phyloP scores from a whole-genome alignment of 30 jellyfish, hydroid and myxozoan genomes.

The Aurelia aurita region DNA sequence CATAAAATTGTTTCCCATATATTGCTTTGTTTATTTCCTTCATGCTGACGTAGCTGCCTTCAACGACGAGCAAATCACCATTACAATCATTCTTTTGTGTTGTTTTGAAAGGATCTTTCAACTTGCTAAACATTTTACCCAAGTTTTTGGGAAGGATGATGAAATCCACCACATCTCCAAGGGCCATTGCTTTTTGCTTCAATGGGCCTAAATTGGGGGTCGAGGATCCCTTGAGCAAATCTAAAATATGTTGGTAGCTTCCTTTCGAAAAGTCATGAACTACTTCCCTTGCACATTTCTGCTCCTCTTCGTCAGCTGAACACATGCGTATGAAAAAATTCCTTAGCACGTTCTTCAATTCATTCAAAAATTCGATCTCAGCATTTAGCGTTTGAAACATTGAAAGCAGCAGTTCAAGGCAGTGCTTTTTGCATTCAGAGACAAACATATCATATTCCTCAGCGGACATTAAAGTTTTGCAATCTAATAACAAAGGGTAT shows the following conservation, averaged over 20 bases:
- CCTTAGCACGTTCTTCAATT: background rate
- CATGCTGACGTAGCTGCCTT: constrained; percentile 5
- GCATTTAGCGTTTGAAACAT: background rate
- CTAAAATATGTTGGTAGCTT: background rate
- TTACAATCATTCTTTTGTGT: background rate
- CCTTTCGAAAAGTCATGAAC: background rate
- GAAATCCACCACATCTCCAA: background rate
- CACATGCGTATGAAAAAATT: background rate
- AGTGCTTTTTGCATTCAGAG: background rate
- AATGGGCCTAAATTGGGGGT: background rate
- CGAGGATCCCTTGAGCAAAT: background rate
- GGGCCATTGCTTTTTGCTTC: background rate
- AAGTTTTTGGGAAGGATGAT: background rate
- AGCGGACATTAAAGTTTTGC: background rate
- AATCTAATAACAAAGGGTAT: background rate
- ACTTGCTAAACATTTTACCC: background rate
- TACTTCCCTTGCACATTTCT: background rate
- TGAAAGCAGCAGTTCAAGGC: background rate
- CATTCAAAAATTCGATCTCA: background rate
- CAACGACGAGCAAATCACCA: background rate
- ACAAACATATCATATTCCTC: background rate
- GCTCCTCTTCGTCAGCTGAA: background rate
- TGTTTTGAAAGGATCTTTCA: background rate
- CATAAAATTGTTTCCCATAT: background rate
- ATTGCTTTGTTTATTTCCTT: background rate